A percentile compares a stretch with the other conserved stretches of the same genome.
These are phyloP conservation scores for Campopleginae sp. DNA, from an alignment of 2,888 invertebrate genomes.

Conservation along the genomic window DNA sequence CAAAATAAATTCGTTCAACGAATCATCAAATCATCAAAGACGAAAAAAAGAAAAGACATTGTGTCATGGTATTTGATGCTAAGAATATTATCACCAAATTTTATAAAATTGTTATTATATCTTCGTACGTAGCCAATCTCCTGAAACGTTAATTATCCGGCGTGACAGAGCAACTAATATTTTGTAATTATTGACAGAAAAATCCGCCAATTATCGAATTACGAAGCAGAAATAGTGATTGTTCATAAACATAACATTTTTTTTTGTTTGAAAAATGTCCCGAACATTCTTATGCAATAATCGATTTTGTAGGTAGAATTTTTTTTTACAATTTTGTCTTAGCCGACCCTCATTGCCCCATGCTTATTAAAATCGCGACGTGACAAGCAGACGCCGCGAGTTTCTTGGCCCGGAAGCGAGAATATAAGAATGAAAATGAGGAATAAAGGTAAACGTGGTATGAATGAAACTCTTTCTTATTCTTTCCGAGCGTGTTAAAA, in stretches of 20 bases:
- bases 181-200: not conserved
- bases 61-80: too few species aligned
- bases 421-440: constrained; percentile 40
- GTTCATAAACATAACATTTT: not conserved
- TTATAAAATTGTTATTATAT: too few species aligned
- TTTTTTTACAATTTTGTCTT: not conserved
- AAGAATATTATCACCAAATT: too few species aligned
- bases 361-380: not conserved
- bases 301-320: not conserved
- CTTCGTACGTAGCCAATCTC: not conserved
- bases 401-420: not conserved
- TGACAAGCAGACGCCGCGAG: not conserved
- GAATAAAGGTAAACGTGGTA: constrained; percentile 30
- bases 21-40: too few species aligned
- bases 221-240: not conserved
- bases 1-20: not conserved
- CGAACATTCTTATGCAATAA: not conserved
- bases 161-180: not conserved
- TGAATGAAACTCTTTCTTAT: constrained; percentile 25
- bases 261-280: not conserved
- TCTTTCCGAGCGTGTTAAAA: constrained; percentile 6
- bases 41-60: too few species aligned
- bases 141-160: not conserved
- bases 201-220: not conserved
- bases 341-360: not conserved